These are phyloP conservation scores for Yasuhikotakia modesta DNA, from an alignment of 2,797 vertebrate species.

Conservation along the genomic window DNA sequence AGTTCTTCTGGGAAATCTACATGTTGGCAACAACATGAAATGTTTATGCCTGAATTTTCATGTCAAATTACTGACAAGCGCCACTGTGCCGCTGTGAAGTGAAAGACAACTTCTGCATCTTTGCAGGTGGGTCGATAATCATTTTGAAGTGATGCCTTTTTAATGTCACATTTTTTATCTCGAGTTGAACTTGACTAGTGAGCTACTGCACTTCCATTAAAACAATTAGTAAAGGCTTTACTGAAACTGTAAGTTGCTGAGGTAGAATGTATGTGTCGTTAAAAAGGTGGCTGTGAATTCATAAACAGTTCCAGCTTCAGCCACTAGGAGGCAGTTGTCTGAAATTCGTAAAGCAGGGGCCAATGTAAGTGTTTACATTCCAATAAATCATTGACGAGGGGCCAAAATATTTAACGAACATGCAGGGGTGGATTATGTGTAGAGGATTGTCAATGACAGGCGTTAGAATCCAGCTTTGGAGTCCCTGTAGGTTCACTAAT, in stretches of 20 bases:
- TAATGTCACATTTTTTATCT: neutral
- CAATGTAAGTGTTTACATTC: neutral
- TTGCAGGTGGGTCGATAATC: neutral
- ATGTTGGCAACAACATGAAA: slow-evolving; percentile 4
- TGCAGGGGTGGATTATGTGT: neutral
- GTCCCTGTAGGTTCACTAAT: neutral
- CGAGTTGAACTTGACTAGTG: neutral
- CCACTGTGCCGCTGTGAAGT: neutral
- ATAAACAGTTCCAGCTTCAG: neutral
- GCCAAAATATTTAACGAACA: slow-evolving; percentile 2
- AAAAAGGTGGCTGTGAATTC: neutral
- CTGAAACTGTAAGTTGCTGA: no score
- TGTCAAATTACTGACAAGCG: neutral
- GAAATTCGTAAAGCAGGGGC: neutral
- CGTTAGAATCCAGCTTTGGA: slow-evolving; percentile 7
- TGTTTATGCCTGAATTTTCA: neutral
- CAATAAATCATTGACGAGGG: neutral
- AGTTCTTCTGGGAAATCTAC: neutral
- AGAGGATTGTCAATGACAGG: neutral
- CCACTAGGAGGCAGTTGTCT: neutral
- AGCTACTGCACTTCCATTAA: neutral
- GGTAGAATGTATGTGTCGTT: no score
- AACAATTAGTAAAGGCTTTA: neutral
- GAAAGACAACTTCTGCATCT: neutral
- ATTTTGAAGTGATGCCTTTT: neutral